Percentiles rank a stretch among this genome's conserved stretches.
Conservation (phyloP, 2,113 vertebrate genomes). For the Archilochus colubris region DNA sequence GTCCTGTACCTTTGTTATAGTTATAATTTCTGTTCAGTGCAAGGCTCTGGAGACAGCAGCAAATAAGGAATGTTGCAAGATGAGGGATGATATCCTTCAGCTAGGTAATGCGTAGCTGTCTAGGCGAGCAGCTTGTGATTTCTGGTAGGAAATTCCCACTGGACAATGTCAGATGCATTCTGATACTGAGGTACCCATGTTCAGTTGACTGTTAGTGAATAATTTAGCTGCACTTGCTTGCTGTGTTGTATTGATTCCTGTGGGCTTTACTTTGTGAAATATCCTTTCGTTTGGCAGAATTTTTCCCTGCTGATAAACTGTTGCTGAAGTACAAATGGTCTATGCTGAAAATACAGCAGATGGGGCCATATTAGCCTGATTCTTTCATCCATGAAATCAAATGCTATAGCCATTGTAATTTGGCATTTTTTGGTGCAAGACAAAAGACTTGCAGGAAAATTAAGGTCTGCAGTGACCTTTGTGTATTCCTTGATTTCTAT, state of each 20-base stretch:
- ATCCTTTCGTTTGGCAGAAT: not conserved
- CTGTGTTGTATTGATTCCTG: not conserved
- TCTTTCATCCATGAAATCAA: constrained; percentile 20
- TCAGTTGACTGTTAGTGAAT: not conserved
- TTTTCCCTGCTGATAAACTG: not conserved
- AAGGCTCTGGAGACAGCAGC: not conserved
- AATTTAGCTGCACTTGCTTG: not conserved
- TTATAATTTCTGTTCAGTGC: not conserved
- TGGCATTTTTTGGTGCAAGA: not conserved
- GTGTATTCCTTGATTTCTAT: not conserved
- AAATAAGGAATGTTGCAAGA: not conserved
- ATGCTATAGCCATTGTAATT: not conserved
- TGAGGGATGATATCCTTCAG: not conserved
- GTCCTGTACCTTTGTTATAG: not conserved
- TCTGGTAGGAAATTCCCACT: not conserved
- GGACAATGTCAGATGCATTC: not conserved
- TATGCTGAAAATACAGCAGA: not conserved
- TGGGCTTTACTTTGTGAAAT: not conserved
- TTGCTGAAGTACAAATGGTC: not conserved
- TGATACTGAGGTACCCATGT: not conserved
- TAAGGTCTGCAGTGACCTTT: not conserved
- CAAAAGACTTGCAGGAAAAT: not conserved
- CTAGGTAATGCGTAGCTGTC: not conserved
- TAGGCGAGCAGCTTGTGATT: not conserved
- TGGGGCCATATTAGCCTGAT: not conserved